phyloP scores from a whole-genome alignment of 2,797 vertebrate genomes.

The Meda fulgida region DNA sequence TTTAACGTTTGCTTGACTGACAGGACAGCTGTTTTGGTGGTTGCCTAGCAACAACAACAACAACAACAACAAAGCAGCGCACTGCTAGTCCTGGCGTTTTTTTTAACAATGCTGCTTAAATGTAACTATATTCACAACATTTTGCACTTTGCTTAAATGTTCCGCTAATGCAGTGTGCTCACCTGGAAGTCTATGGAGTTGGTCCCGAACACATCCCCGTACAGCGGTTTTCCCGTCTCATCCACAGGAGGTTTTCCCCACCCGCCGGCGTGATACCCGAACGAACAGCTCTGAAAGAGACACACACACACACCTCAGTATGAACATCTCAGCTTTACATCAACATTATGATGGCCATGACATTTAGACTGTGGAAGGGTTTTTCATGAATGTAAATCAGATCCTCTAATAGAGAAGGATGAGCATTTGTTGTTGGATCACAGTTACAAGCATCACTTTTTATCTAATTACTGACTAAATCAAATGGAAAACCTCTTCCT shows the following conservation, averaged over 20 bases:
- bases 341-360: background rate
- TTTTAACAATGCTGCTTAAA: too few species aligned
- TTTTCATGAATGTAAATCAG: background rate
- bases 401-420: too few species aligned
- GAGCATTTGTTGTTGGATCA: background rate
- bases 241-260: conserved; percentile 95
- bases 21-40: too few species aligned
- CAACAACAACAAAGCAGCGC: too few species aligned
- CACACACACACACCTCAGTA: background rate
- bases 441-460: background rate
- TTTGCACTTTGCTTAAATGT: background rate
- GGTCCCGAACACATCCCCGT: conserved; percentile 93
- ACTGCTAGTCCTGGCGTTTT: too few species aligned
- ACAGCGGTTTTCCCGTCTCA: conserved; percentile 92
- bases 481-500: background rate
- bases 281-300: conserved; percentile 85
- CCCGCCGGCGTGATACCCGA: conserved; percentile 92
- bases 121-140: background rate
- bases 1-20: too few species aligned
- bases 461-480: background rate
- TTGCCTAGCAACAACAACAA: too few species aligned
- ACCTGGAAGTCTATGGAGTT: conserved; percentile 92
- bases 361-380: background rate
- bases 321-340: background rate
- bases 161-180: background rate